Evolutionary conservation across 2,797 vertebrate genomes (phyloP), one percentile per base, ranked within the genome.

Genomic region (Pseudochaenichthys georgianus): DNA sequence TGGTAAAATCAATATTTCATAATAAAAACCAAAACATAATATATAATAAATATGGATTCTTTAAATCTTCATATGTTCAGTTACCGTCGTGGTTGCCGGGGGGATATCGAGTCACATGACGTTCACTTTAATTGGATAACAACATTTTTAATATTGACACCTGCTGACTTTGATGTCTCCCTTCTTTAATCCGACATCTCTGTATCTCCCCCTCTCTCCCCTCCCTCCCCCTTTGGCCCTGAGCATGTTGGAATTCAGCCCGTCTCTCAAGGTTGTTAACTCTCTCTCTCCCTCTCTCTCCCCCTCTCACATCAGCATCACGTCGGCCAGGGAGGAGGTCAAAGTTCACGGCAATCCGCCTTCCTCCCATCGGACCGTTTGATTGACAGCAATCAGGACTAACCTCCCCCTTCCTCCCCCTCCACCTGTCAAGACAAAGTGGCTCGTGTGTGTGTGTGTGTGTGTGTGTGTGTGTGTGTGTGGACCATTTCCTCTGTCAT

Each of bases 311-410:
- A 96, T 95, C 95, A 95, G 96, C 96, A 95, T 83, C 77, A 79
- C 81, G 93, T 85, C 75, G 54, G 70, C 69, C 67, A 70, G 60
- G 47, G 86, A 71, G 78, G 82, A 9, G 96, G 97, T 98, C 97
- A 98, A 95, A 96, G 97, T 96, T 98, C 96, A 96, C 75, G 92
- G 68, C 19, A 8, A 78, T 95, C 95, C 95, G 95, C 93, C 94
- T 94, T 95, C 95, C 96, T 97, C 97, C 95, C 96, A 93, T 84
- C 88, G 96, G 97, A 96, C 95, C 91, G 92, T 87, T 94, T 98
- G 97, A 98, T 96, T 98, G 97, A 98, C 97, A 98, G 97, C 97
- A 98, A 98, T 98, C 97, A 98, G 96, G 96, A 95, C 78, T 71
- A 67, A n/a, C 64, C 86, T 63, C 79, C 70, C 58, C 60, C 68